Evolutionary conservation across 2,797 vertebrate genomes (phyloP).

Genomic region (Xyrichtys novacula): DNA sequence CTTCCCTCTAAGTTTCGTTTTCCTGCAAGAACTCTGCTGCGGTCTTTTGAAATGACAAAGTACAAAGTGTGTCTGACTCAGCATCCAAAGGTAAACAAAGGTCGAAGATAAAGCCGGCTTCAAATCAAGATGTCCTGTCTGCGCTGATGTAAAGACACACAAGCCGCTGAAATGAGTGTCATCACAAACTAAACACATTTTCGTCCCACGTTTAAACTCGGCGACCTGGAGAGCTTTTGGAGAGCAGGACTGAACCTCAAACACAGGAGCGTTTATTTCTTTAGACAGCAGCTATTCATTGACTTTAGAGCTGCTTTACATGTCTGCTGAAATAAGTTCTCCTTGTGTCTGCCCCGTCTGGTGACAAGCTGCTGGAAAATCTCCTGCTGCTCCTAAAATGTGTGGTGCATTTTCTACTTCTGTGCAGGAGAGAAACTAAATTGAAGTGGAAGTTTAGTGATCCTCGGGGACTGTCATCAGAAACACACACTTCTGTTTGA

Average conservation of each 20-base stretch:
- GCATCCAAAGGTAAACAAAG: conserved; percentile 34
- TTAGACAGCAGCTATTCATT: not conserved
- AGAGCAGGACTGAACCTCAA: not conserved
- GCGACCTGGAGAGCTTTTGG: not conserved
- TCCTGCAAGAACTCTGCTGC: conserved; percentile 5
- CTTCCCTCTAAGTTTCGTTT: conserved; percentile 24
- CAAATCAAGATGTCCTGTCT: not conserved
- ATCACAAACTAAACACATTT: not conserved
- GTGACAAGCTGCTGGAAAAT: not conserved
- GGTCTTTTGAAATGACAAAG: not conserved
- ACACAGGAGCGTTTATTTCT: not conserved
- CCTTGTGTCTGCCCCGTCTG: not conserved
- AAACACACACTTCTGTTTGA: not conserved
- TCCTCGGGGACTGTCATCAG: not conserved
- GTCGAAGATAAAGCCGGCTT: conserved; percentile 34
- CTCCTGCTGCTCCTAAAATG: not conserved
- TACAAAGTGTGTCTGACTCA: conserved; percentile 56
- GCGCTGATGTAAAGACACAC: not conserved
- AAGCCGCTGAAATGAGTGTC: not conserved
- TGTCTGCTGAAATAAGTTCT: not conserved
- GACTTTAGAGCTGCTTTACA: not conserved
- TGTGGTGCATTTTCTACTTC: not conserved
- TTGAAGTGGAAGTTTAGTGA: not conserved
- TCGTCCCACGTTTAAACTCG: not conserved
- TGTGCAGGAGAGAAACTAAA: not conserved